phyloP scores from a whole-genome alignment of 2,113 vertebrate species.

The Hiodon alosoides region DNA sequence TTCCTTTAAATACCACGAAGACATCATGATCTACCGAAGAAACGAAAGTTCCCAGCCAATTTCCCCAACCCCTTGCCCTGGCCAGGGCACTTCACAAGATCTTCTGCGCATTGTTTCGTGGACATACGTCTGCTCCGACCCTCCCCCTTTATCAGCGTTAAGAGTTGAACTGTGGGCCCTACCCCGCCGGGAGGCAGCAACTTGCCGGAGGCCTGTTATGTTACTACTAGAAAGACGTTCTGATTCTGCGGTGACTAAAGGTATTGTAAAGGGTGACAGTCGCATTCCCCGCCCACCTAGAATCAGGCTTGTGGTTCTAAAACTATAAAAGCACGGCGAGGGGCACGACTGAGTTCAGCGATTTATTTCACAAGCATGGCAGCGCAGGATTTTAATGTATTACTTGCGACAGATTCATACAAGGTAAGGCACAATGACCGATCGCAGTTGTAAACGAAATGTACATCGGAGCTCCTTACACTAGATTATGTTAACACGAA shows the following conservation, averaged over 20 bases:
- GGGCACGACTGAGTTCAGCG: not conserved
- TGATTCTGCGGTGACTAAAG: not conserved
- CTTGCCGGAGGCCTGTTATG: not conserved
- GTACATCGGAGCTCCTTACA: not conserved
- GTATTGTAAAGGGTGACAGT: not conserved
- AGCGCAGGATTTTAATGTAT: constrained; percentile 61
- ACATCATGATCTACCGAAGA: not conserved
- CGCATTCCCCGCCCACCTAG: constrained; percentile 8
- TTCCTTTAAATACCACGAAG: not conserved
- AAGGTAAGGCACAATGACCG: constrained; percentile 48
- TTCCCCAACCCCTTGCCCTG: not conserved
- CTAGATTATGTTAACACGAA: not conserved
- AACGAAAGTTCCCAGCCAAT: not conserved
- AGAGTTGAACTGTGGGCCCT: not conserved
- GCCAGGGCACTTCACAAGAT: not conserved
- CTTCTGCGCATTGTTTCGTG: not conserved
- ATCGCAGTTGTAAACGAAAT: no score
- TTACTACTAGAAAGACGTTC: not conserved
- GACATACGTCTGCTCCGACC: not conserved
- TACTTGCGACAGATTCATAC: constrained; percentile 66
- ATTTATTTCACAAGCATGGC: constrained; percentile 52
- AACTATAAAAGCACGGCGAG: not conserved
- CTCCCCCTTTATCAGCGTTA: not conserved
- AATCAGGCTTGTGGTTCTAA: not conserved
- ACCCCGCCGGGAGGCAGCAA: not conserved